Evolutionary conservation across 2,888 invertebrate species (phyloP), one percentile per base, ranked within the genome.

Genomic region (Rhyacophila evoluta): DNA sequence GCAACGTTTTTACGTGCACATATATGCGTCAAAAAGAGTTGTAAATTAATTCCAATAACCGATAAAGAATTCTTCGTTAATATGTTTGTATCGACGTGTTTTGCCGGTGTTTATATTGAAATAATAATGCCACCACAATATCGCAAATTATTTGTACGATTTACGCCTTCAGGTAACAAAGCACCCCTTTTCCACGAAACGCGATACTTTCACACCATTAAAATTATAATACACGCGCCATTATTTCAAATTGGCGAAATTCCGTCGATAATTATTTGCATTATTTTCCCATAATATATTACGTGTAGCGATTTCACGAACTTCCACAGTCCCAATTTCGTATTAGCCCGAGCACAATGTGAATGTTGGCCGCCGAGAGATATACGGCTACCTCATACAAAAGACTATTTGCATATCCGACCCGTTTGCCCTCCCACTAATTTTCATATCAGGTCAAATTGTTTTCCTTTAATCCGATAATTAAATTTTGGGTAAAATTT

Each of bases 361-460:
- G 19, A 55, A 55, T 55, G 19, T 55, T 55, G 55, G 15, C 10
- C 55, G 15, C 10, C 55, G 55, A 15, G 15, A 19, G 55, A 55
- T 55, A 55, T 55, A 55, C 55, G 55, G 19, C 55, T 10, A 10
- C 55, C 55, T 10, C 55, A 55, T 19, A 55, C 55, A 55, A 55
- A 55, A 55, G 55, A 55, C 55, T 55, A 55, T 55, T 55, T 55
- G 55, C 55, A 55, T 55, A 55, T 55, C 55, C 55, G 55, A 55
- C 55, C 55, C 55, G 55, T 55, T 55, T 55, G 55, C 55, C 55
- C 55, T 55, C 55, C 55, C 55, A 55, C 19, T 55, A 55, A 19
- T 55, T 55, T 55, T 19, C 19, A 55, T 55, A 55, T 55, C 55
- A 55, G 55, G 55, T 55, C 55, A 55, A 55, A 55, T 55, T 55